phyloP scores from a whole-genome alignment of 2,797 vertebrate species.

The Glyptemys insculpta region DNA sequence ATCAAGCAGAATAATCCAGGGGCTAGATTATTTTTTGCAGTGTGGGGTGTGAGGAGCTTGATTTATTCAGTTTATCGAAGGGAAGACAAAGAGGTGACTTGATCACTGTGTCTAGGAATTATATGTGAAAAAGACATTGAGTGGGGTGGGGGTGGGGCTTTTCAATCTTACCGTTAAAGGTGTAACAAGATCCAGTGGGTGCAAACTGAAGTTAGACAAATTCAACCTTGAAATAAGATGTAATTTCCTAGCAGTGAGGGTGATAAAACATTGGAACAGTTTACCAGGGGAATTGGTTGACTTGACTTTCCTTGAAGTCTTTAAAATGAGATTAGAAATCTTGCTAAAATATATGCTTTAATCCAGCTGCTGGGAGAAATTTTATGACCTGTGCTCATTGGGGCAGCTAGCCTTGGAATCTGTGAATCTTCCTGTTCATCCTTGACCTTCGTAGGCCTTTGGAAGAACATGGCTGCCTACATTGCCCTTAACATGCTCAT shows the following conservation, averaged over 20 bases:
- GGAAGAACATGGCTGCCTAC: not conserved
- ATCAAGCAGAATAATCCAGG: not conserved
- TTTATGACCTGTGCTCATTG: not conserved
- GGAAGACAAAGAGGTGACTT: not conserved
- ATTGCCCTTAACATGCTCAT: not conserved
- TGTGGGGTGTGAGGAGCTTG: not conserved
- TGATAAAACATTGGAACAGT: not conserved
- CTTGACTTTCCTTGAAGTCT: not conserved
- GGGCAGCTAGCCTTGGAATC: not conserved
- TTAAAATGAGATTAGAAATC: not conserved
- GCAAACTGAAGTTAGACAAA: not conserved
- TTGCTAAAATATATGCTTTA: not conserved
- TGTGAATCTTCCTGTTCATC: not conserved
- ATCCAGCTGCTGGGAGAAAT: not conserved
- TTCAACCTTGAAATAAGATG: not conserved
- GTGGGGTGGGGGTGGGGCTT: not conserved
- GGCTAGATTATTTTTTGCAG: not conserved
- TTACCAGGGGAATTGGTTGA: not conserved
- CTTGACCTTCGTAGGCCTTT: not conserved
- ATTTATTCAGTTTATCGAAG: not conserved
- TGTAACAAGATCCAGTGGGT: not conserved
- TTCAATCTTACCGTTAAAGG: not conserved
- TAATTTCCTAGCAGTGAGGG: not conserved
- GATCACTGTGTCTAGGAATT: not conserved
- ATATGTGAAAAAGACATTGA: not conserved